Percentiles rank a stretch among this genome's conserved stretches.
Conservation (phyloP, 1,140 invertebrate species). For the Bicyclus anynana region DNA sequence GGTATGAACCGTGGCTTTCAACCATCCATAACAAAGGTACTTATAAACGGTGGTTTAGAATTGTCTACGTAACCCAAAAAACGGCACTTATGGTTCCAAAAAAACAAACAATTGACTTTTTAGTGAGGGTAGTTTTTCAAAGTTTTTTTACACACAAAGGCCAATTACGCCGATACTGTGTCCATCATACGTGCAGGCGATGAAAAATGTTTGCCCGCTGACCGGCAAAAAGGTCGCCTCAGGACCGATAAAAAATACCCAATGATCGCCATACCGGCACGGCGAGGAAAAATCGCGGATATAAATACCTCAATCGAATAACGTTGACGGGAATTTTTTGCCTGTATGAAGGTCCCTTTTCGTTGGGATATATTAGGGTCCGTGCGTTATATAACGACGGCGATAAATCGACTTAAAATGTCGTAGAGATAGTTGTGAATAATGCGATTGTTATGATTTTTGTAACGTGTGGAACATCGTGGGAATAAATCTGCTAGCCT, state of each 20-base stretch:
- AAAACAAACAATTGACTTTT: slow-evolving; percentile 5
- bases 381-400: slow-evolving; percentile 2
- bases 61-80: too few species aligned
- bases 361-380: slow-evolving; percentile 21
- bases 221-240: slow-evolving; percentile 15
- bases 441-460: too few species aligned
- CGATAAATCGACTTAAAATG: too few species aligned
- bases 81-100: too few species aligned
- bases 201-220: slow-evolving; percentile 43
- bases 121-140: slow-evolving; percentile 39
- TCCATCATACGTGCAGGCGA: slow-evolving; percentile 40
- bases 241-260: slow-evolving; percentile 34
- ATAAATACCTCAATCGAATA: slow-evolving; percentile 29
- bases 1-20: too few species aligned
- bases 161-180: slow-evolving; percentile 48
- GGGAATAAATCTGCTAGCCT: too few species aligned
- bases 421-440: too few species aligned
- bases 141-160: slow-evolving; percentile 47
- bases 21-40: too few species aligned
- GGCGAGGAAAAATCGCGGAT: slow-evolving; percentile 28
- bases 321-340: slow-evolving; percentile 18
- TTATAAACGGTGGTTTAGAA: too few species aligned
- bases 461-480: background rate
- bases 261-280: slow-evolving; percentile 27
- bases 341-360: slow-evolving; percentile 7